Evolutionary conservation across 2,113 vertebrate species (phyloP).

Genomic region (Crotalus helleri): DNA sequence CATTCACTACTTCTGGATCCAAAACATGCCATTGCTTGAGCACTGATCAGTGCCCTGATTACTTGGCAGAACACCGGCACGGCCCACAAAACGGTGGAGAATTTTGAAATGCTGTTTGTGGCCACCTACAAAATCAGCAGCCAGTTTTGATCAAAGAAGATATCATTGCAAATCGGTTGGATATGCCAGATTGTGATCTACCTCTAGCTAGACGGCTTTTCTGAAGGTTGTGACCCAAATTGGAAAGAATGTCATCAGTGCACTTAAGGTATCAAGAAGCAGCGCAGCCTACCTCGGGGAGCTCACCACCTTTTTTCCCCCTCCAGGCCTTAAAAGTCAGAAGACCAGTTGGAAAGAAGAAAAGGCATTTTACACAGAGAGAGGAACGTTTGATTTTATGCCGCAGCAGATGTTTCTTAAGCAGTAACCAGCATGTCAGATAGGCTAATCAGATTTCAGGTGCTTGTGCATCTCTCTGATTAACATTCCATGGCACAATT

Average conservation of each 20-base stretch:
- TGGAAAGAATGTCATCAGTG: neutral
- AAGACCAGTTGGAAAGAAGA: slow-evolving; percentile 29
- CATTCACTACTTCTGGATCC: too few species aligned
- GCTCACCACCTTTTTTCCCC: slow-evolving; percentile 26
- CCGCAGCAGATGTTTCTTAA: slow-evolving; percentile 66
- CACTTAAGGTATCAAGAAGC: neutral
- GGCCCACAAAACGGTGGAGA: neutral
- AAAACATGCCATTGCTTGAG: too few species aligned
- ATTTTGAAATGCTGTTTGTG: neutral
- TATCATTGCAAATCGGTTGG: slow-evolving; percentile 9
- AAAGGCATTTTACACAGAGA: slow-evolving; percentile 20
- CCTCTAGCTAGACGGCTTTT: neutral
- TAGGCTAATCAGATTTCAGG: slow-evolving; percentile 70
- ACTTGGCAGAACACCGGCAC: too few species aligned
- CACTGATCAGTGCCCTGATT: too few species aligned
- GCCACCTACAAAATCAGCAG: neutral
- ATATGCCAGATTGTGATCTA: neutral
- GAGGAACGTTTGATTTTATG: slow-evolving; percentile 60
- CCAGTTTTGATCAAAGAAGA: neutral
- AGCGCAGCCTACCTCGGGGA: neutral
- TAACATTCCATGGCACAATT: slow-evolving; percentile 64
- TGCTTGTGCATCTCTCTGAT: slow-evolving; percentile 61
- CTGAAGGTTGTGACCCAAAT: slow-evolving; percentile 24
- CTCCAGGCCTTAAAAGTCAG: slow-evolving; percentile 34
- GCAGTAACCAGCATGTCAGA: slow-evolving; percentile 64